Base-by-base conservation (phyloP, 2,888 invertebrate genomes). In the Amblyteles armatorius region DNA sequence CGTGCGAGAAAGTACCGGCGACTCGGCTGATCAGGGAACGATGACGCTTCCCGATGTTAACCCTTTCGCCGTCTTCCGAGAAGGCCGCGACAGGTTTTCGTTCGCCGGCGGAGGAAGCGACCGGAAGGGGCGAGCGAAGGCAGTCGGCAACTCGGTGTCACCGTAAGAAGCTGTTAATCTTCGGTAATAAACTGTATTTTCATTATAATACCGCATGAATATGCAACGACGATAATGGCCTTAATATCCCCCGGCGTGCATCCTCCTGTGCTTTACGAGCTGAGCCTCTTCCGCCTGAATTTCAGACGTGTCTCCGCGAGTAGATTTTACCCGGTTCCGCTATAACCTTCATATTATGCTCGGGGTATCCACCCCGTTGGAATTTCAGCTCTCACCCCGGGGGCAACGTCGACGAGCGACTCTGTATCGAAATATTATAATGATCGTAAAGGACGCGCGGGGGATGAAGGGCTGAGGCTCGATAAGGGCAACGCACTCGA, bases 181-280 rank as follows among this genome's bases (percentile, higher is more conserved):
- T 93, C 91, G 92, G 93, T 94, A 94, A 94, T 94, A 94, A 94
- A 94, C 93, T 93, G 93, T 93, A 93, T 94, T 94, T 94, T 94
- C 94, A 94, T 94, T 93, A 94, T 94, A 94, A 94, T 94, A 93
- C 93, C 90, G 91, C 93, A 94, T 94, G 94, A 94, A 94, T 94
- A 94, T 94, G 93, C 94, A 94, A 93, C 93, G 93, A 91, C 93
- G 93, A 94, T 94, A 93, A 94, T 94, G 93, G 93, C 92, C 93
- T 94, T 94, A 93, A 94, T 94, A 94, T 94, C 92, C 91, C 69
- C 33, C 63, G 90, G 92, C 92, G 92, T 94, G 93, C 93, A 93
- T 94, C 93, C 93, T 93, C 93, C 92, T 92, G 93, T 94, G 92
- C 93, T 94, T 94, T 93, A 93, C 93, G 93, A 92, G 92, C 92